phyloP scores from a whole-genome alignment of 64 coral and sea anemone genomes.

The Platygyra sinensis region DNA sequence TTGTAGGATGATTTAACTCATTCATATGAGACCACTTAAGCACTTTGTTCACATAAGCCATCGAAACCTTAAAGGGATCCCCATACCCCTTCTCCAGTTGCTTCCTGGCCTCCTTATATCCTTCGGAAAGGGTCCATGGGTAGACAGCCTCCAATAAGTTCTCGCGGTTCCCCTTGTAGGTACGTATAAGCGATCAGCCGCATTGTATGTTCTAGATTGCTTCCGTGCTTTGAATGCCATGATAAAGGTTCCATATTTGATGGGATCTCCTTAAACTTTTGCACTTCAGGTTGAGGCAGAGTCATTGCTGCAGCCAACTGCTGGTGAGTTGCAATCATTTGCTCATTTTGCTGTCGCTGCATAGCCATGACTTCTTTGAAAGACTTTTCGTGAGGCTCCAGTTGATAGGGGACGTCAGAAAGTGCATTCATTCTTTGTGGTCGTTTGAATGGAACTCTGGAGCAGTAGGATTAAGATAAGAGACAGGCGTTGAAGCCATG shows the following conservation, averaged over 20 bases:
- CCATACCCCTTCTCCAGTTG: slow-evolving; percentile 20
- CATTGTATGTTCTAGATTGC: background rate
- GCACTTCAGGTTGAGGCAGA: slow-evolving; percentile 43
- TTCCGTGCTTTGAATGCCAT: slow-evolving; percentile 21
- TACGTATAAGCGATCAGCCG: slow-evolving; percentile 34
- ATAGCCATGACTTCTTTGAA: slow-evolving; percentile 16
- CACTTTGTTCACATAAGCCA: slow-evolving; percentile 35
- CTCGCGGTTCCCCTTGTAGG: slow-evolving; percentile 54
- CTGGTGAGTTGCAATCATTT: slow-evolving; percentile 52
- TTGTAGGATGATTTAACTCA: slow-evolving; percentile 27
- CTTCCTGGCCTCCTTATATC: slow-evolving; percentile 15
- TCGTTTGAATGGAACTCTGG: background rate
- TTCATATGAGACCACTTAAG: background rate
- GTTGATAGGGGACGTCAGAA: background rate
- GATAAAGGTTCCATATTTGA: slow-evolving; percentile 34
- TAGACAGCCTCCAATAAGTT: slow-evolving; percentile 50
- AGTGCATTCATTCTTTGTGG: too few species aligned
- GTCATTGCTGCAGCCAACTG: slow-evolving; percentile 46
- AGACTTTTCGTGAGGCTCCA: background rate
- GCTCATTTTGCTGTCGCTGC: slow-evolving; percentile 44
- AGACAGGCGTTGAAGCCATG: slow-evolving; percentile 11
- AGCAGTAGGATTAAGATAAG: background rate
- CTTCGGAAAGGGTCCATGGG: slow-evolving; percentile 15
- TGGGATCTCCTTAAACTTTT: slow-evolving; percentile 30
- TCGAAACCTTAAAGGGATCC: slow-evolving; percentile 16